A percentile compares a stretch with the other conserved stretches of the same genome.
These are phyloP conservation scores for Dasysyrphus albostriatus DNA, from an alignment of 2,888 invertebrate genomes.

Conservation along the genomic window DNA sequence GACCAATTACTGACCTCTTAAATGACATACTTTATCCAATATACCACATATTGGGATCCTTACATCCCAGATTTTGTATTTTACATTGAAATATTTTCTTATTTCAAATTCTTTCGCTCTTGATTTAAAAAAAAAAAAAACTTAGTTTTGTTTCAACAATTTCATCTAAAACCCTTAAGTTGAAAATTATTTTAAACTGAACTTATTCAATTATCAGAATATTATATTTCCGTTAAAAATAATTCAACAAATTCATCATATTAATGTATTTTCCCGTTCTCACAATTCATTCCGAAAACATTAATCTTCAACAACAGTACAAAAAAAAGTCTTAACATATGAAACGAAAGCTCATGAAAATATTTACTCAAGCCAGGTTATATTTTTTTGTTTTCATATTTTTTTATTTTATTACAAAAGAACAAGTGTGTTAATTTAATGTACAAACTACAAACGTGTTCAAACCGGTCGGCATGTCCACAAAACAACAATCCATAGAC, in stretches of 20 bases:
- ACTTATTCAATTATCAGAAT: background rate
- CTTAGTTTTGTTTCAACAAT: background rate
- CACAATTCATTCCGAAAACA: conserved; percentile 2
- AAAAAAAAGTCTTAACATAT: background rate
- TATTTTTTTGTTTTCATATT: background rate
- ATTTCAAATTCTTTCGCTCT: too few relatives aligned
- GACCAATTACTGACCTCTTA: too few relatives aligned
- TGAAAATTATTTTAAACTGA: background rate
- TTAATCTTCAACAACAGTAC: conserved; percentile 9
- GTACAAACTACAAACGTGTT: conserved; percentile 9
- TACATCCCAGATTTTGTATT: too few relatives aligned
- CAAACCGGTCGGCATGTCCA: conserved; percentile 53
- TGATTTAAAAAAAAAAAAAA: too few relatives aligned
- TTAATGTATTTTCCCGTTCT: conserved; percentile 6
- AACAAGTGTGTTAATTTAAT: conserved; percentile 32
- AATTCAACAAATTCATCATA: background rate
- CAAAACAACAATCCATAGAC: conserved; percentile 34
- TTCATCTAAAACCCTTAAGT: background rate
- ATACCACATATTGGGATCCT: too few relatives aligned
- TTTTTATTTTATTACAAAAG: conserved; percentile 13
- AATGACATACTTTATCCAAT: too few relatives aligned
- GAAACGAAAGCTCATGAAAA: conserved; percentile 15
- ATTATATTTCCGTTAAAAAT: background rate
- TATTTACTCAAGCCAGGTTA: conserved; percentile 19
- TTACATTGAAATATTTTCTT: too few relatives aligned